A percentile compares a stretch with the other conserved stretches of the same genome.
Conservation (phyloP, 2,888 invertebrate genomes). For the Eristalis tenax region DNA sequence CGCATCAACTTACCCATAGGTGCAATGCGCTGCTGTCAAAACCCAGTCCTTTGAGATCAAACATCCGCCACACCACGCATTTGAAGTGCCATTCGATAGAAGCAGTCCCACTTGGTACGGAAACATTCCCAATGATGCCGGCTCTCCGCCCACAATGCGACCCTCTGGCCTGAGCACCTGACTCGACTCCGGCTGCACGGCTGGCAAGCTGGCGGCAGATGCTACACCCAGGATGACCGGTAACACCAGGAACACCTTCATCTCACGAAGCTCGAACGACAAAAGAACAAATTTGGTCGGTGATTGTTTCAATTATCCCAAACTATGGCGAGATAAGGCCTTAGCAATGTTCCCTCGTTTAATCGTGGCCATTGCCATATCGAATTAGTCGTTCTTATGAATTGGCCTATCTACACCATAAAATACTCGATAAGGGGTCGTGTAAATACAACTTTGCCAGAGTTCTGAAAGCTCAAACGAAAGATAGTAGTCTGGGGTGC, state of each 20-base stretch:
- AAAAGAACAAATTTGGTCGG: not conserved
- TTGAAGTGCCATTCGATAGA: constrained; percentile 50
- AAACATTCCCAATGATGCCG: constrained; percentile 32
- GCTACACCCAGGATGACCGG: not conserved
- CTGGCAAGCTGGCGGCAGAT: not conserved
- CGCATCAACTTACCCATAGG: constrained; percentile 72
- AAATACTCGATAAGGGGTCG: not conserved
- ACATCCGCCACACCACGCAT: constrained; percentile 77
- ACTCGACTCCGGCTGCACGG: not conserved
- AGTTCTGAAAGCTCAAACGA: not conserved
- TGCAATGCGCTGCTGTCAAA: constrained; percentile 78
- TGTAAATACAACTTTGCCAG: not conserved
- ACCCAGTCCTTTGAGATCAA: constrained; percentile 76
- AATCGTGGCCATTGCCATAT: not conserved
- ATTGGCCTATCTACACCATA: not conserved
- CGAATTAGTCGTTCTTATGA: not conserved
- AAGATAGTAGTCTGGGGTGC: too few relatives aligned
- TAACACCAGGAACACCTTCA: not conserved
- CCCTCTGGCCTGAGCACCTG: not conserved
- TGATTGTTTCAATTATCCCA: not conserved
- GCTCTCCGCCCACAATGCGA: constrained; percentile 48
- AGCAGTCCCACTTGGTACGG: constrained; percentile 75
- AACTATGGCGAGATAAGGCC: not conserved
- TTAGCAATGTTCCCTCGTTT: not conserved
- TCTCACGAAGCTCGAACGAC: not conserved